Evolutionary conservation across 2,888 invertebrate species (phyloP).

Genomic region (Aphidoletes aphidimyza): DNA sequence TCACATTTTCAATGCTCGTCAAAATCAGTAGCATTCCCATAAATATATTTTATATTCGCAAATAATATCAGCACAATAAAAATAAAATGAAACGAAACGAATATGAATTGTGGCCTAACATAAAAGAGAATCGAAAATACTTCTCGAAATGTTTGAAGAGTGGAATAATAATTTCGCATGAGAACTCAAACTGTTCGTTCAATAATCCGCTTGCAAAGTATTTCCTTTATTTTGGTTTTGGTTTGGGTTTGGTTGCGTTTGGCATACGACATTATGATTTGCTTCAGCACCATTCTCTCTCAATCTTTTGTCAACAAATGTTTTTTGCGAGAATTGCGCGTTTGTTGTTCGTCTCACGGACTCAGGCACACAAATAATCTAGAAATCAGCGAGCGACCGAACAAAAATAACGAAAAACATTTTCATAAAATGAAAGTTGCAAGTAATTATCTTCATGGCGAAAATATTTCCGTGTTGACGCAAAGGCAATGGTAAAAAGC

Average conservation of each 20-base stretch:
- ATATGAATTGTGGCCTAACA: neutral
- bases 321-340: no score
- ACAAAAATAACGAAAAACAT: neutral
- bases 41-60: neutral
- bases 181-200: neutral
- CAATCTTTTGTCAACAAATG: conserved; percentile 9
- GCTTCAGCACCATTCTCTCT: neutral
- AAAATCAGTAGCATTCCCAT: neutral
- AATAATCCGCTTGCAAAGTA: conserved; percentile 20
- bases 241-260: neutral
- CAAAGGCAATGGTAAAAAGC: neutral
- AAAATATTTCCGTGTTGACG: neutral
- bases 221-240: neutral
- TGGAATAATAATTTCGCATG: neutral
- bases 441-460: neutral
- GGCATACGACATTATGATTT: neutral
- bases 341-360: no score
- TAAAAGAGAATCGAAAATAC: neutral
- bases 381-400: no score
- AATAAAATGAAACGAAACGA: neutral
- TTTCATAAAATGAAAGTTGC: conserved; percentile 35
- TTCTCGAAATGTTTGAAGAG: neutral
- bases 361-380: no score
- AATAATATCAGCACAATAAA: neutral
- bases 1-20: neutral